A percentile compares a stretch with the other conserved stretches of the same genome.
These are phyloP conservation scores for Bombus waltoni DNA, from an alignment of 1,140 invertebrate genomes.

Conservation along the genomic window DNA sequence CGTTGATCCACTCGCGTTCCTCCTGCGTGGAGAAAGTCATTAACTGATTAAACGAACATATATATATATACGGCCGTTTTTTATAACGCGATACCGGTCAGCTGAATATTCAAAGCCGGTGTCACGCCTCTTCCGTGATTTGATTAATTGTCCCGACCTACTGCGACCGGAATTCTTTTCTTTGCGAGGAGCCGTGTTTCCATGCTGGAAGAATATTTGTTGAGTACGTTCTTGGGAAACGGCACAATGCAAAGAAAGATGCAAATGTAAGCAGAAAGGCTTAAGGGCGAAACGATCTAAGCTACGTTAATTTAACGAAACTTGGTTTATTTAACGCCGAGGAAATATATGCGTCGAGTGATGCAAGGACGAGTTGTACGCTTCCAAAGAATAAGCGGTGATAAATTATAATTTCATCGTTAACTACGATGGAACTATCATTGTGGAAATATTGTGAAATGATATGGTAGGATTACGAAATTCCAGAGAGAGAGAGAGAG, in stretches of 20 bases:
- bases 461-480: not conserved
- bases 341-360: too few species aligned
- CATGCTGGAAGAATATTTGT: not conserved
- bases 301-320: too few species aligned
- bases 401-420: too few species aligned
- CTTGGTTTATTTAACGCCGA: too few species aligned
- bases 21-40: constrained; percentile 43
- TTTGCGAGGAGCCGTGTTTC: not conserved
- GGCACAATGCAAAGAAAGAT: not conserved
- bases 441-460: not conserved
- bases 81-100: not conserved
- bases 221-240: not conserved
- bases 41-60: constrained; percentile 42
- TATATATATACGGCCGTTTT: not conserved
- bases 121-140: constrained; percentile 25
- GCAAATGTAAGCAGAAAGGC: not conserved
- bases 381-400: too few species aligned
- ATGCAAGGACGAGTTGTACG: too few species aligned
- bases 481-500: not conserved
- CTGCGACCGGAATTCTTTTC: not conserved
- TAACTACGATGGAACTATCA: too few species aligned
- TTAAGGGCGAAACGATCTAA: not conserved
- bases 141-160: constrained; percentile 41
- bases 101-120: constrained; percentile 40
- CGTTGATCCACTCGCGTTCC: not conserved